Base-by-base conservation (phyloP, 2,888 invertebrate genomes). In the Siphlonurus alternatus region DNA sequence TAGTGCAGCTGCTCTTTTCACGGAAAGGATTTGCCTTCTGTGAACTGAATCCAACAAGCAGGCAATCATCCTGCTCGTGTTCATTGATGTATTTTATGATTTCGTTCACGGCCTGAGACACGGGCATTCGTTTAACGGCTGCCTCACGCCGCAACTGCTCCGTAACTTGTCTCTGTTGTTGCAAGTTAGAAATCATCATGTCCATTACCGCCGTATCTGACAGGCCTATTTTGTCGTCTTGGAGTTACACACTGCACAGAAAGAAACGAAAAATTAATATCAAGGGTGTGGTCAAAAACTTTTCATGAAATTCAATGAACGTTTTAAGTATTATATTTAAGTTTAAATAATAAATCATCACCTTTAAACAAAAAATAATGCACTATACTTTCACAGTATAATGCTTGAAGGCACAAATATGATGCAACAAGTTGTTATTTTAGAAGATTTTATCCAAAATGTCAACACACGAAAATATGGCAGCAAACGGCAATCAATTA, bases 21-120 rank as follows among this genome's bases (percentile, higher is more conserved):
- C 93, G 86, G 81, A 93, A 96, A 25, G 96, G 96, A 78, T 96
- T 96, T 19, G 93, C 90, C 75, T 93, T 92, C 75, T 94, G 94
- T 70, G 89, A 92, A 67, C 92, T 88, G 76, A 96, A 96, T 51
- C 96, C 96, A 68, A 91, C 90, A 68, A 96, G 82, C 61, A 96
- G 83, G 72, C 89, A 94, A 77, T 96, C 96, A 73, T 95, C 94
- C 71, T 90, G 88, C 73, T 93, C 89, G 73, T 95, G 93, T 71
- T 94, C 93, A 59, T 85, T 83, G 68, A 94, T 89, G 74, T 86
- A 94, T 74, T 92, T 91, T 74, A 94, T 88, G 70, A 96, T 92
- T 71, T 95, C 90, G 68, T 89, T 87, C 65, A 94, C 89, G n/a
- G 93, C 94, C 71, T 88, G 87, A 38, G 94, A 93, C 23, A 92